Evolutionary conservation across 2,888 invertebrate genomes (phyloP).

Genomic region (Andrena chrysosceles): DNA sequence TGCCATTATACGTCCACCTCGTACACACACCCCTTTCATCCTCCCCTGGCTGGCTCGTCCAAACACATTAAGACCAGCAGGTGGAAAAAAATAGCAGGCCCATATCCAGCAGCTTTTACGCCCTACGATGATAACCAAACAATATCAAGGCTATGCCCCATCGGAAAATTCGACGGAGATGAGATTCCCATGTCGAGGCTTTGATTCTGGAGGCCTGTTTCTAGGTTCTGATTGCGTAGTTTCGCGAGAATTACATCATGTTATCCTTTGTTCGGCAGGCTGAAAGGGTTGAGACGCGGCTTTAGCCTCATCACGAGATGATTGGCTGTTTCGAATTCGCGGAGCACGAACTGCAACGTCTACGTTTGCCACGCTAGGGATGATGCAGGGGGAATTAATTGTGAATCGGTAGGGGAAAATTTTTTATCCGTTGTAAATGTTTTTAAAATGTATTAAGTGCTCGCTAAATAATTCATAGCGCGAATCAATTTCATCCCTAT

Average conservation of each 20-base stretch:
- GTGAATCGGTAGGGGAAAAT: background rate
- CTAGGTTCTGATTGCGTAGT: background rate
- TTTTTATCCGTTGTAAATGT: background rate
- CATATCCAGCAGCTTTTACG: conserved; percentile 35
- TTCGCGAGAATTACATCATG: background rate
- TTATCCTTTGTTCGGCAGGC: background rate
- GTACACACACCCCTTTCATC: background rate
- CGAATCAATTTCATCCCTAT: background rate
- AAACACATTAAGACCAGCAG: conserved; percentile 16
- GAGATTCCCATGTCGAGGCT: background rate
- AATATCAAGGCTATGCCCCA: conserved; percentile 66
- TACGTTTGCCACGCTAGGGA: too few relatives aligned
- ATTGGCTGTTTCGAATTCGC: conserved; percentile 2
- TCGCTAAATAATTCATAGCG: background rate
- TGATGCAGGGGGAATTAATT: background rate
- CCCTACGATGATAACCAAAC: conserved; percentile 63
- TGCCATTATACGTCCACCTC: conserved; percentile 55
- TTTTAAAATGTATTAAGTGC: background rate
- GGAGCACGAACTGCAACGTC: background rate
- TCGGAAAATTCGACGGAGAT: conserved; percentile 9
- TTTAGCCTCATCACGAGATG: background rate
- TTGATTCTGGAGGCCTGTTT: background rate
- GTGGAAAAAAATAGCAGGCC: background rate
- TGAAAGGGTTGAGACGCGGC: background rate
- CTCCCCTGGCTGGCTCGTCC: background rate